Evolutionary conservation across 2,113 vertebrate genomes (phyloP), one percentile per base, ranked within the genome.

Genomic region (Caranx melampygus): DNA sequence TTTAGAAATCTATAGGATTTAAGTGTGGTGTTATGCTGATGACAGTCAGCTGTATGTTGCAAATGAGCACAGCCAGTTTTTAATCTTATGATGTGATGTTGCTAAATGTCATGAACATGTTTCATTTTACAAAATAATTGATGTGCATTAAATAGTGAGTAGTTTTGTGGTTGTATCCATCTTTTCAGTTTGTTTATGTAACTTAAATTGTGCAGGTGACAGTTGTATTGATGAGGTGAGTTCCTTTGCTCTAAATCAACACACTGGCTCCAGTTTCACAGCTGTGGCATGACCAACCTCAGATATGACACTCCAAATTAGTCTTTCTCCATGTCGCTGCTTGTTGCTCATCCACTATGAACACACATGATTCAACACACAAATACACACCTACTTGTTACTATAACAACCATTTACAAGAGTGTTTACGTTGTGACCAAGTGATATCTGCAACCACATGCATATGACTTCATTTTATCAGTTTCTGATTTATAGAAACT

Each of bases 221-320:
- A 18, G 47, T 58, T 35, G 52, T 52, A 34, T 75, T 71, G n/a
- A 57, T n/a, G 62, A 76, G 52, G 78, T 75, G 55, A 37, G 67
- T 75, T 76, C 42, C 82, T 77, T 79, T 76, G 49, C 72, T 82
- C 72, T 81, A 78, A 81, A 84, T 89, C 81, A 72, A 80, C 45
- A 35, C 69, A 2, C 55, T n/a, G 80, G 73, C 66, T 93, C 85
- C 44, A 58, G 85, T 92, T 94, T 92, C 93, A 88, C 85, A 82
- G 87, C 90, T 88, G 69, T 71, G 62, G 18, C 66, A 68, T 75
- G 77, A 81, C 65, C 73, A 44, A 85, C 68, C 78, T 67, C 78
- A 63, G 75, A 76, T 80, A 74, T 54, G 44, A 79, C 67, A 84
- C 81, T 87, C 85, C 86, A 88, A 87, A 91, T 91, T 84, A 75